Percentiles rank a stretch among this genome's conserved stretches.
phyloP scores from a whole-genome alignment of 2,797 vertebrate genomes.

The Notamacropus eugenii region DNA sequence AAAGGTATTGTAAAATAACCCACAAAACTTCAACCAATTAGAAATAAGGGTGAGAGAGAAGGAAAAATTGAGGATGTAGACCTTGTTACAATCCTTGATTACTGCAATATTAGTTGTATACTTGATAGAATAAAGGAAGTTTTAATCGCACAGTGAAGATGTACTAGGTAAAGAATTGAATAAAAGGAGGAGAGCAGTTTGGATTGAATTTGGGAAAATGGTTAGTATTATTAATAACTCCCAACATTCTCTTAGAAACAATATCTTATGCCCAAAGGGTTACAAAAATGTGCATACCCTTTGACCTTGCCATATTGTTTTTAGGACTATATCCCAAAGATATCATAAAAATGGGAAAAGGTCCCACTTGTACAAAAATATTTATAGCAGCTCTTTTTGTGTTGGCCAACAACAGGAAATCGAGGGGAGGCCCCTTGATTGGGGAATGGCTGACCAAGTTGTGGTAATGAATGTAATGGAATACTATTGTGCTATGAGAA shows the following conservation, averaged over 20 bases:
- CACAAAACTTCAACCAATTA: not conserved
- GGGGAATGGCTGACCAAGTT: no score
- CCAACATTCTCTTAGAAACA: not conserved
- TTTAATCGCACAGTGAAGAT: not conserved
- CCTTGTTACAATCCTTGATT: not conserved
- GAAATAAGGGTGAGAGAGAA: not conserved
- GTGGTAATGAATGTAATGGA: no score
- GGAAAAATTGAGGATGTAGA: not conserved
- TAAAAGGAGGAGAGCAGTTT: not conserved
- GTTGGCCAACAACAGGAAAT: no score
- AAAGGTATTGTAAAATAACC: not conserved
- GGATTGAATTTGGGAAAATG: not conserved
- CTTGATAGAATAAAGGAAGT: not conserved
- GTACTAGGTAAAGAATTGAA: not conserved
- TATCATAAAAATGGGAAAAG: no score
- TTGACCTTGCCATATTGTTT: no score
- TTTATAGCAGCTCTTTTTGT: no score
- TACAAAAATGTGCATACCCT: no score
- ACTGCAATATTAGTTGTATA: not conserved
- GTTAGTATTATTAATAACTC: not conserved
- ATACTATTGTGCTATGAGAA: no score
- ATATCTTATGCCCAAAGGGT: not conserved
- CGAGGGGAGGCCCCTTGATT: no score
- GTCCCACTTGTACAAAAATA: no score
- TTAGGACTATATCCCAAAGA: no score